Conservation (phyloP, 2,113 vertebrate species). For the Rhagologus leucostigma region DNA sequence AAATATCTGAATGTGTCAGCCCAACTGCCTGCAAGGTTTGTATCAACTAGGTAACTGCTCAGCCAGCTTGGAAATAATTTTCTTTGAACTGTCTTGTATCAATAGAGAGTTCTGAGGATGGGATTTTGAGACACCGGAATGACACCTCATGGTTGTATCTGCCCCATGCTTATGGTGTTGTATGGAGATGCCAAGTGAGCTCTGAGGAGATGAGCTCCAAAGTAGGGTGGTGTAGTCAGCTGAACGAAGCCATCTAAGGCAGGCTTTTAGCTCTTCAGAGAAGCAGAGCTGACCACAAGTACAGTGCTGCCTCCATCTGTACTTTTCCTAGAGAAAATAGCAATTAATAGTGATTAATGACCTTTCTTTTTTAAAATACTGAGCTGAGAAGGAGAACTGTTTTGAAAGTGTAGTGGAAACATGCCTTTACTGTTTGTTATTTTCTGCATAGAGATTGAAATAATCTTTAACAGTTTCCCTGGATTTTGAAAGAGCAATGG, state of each 20-base stretch:
- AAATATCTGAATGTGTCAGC: not conserved
- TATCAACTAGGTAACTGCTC: not conserved
- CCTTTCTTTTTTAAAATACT: not conserved
- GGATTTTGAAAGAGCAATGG: not conserved
- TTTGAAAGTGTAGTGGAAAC: not conserved
- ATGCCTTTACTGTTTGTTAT: not conserved
- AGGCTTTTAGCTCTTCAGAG: not conserved
- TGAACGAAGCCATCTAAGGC: rapidly evolving
- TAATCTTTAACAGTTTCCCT: not conserved
- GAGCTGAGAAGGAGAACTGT: not conserved
- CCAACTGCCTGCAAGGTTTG: not conserved
- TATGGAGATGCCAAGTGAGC: not conserved
- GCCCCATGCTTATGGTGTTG: not conserved
- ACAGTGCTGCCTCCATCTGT: not conserved
- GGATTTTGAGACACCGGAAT: not conserved
- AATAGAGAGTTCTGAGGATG: not conserved
- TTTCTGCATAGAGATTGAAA: not conserved
- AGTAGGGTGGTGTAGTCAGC: not conserved
- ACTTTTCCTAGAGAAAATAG: not conserved
- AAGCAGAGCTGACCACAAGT: not conserved
- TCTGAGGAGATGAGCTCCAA: not conserved
- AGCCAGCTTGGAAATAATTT: not conserved
- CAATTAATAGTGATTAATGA: not conserved
- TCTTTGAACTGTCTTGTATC: not conserved
- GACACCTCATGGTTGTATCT: not conserved